phyloP scores from a whole-genome alignment of 1,140 invertebrate genomes.

The Cephus cinctus region DNA sequence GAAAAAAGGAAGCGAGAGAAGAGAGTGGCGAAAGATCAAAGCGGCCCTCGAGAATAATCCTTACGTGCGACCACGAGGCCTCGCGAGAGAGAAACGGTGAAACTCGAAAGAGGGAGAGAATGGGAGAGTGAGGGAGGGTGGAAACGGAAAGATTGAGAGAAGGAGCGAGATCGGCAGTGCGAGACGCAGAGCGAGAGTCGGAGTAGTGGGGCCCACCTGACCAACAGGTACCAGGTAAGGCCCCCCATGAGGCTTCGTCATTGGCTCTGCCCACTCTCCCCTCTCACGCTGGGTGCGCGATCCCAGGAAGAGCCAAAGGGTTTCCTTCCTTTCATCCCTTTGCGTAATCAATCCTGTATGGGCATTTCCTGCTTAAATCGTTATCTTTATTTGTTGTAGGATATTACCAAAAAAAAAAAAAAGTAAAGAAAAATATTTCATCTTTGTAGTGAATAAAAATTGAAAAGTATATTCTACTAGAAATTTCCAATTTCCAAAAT shows the following conservation, averaged over 20 bases:
- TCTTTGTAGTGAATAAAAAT: too few species aligned
- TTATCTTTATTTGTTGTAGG: too few species aligned
- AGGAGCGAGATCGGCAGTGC: background rate
- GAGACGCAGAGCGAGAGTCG: constrained; percentile 8
- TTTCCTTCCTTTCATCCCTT: constrained; percentile 10
- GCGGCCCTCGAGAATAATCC: constrained; percentile 30
- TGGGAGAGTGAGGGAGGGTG: constrained; percentile 3
- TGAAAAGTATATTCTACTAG: too few species aligned
- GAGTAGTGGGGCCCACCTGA: constrained; percentile 41
- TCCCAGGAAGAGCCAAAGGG: constrained; percentile 11
- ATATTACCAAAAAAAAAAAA: too few species aligned
- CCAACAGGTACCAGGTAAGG: constrained; percentile 42
- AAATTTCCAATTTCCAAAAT: too few species aligned
- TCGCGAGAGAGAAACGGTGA: background rate
- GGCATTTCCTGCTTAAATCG: too few species aligned
- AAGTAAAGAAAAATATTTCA: too few species aligned
- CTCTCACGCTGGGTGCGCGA: too few species aligned
- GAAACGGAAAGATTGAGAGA: constrained; percentile 18
- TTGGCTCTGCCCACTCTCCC: constrained; percentile 42
- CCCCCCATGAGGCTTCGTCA: constrained; percentile 38
- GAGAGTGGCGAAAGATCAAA: constrained; percentile 41
- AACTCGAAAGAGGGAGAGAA: background rate
- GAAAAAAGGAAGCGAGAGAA: too few species aligned
- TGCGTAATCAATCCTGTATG: too few species aligned
- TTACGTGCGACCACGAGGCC: constrained; percentile 11